A percentile compares a stretch with the other conserved stretches of the same genome.
These are phyloP conservation scores for Gephyroberyx darwinii DNA, from an alignment of 2,797 vertebrate species.

Conservation along the genomic window DNA sequence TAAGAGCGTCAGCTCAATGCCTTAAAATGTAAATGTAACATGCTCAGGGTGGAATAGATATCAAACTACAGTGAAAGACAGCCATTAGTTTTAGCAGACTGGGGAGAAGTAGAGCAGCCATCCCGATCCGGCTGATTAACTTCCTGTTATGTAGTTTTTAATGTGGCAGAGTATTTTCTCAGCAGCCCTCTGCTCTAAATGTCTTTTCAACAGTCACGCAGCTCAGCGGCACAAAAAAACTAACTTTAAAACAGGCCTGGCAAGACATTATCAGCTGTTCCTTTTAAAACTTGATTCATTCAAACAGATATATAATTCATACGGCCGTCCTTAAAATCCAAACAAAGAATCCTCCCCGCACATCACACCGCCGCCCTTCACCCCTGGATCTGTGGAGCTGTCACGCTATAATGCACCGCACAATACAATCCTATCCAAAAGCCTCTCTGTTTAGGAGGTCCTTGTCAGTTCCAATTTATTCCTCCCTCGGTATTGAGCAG, in stretches of 20 bases:
- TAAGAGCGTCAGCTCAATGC: too few relatives aligned
- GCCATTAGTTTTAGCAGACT: slow-evolving; percentile 11
- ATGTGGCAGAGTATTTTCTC: not conserved
- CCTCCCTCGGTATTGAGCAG: slow-evolving; percentile 14
- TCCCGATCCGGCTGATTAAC: slow-evolving; percentile 16
- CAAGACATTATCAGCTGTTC: slow-evolving; percentile 32
- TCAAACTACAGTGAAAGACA: slow-evolving; percentile 6
- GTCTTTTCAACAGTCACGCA: slow-evolving; percentile 42
- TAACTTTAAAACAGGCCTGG: slow-evolving; percentile 34
- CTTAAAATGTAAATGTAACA: too few relatives aligned
- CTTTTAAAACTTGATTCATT: slow-evolving; percentile 57
- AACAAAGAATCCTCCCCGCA: slow-evolving; percentile 52
- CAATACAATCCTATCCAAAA: slow-evolving; percentile 54
- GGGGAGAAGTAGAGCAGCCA: slow-evolving; percentile 24
- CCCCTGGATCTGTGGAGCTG: slow-evolving; percentile 36
- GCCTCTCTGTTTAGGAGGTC: slow-evolving; percentile 52
- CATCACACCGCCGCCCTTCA: slow-evolving; percentile 38
- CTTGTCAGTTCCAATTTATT: slow-evolving; percentile 55
- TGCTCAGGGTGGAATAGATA: too few relatives aligned
- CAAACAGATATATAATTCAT: slow-evolving; percentile 63
- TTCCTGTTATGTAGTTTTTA: slow-evolving; percentile 23
- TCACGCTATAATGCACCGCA: slow-evolving; percentile 31
- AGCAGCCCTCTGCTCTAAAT: slow-evolving; percentile 23
- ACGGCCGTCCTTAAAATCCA: slow-evolving; percentile 52
- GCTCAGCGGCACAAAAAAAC: slow-evolving; percentile 40